These are phyloP conservation scores for Festucalex cinctus DNA, from an alignment of 2,113 vertebrate species.

Conservation along the genomic window DNA sequence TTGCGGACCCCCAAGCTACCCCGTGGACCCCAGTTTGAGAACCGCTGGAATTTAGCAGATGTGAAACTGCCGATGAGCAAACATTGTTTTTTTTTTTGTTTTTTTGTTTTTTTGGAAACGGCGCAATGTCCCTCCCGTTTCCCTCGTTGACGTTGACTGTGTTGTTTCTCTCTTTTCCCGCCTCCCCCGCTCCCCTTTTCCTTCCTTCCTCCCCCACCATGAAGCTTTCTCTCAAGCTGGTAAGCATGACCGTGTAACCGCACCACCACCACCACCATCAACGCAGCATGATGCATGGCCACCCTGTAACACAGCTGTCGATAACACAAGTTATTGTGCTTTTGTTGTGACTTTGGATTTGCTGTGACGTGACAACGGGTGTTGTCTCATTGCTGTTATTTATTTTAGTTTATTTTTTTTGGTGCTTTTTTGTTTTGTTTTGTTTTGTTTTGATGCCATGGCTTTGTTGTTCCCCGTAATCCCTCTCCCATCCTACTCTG, in stretches of 20 bases:
- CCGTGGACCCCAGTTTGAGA: background rate
- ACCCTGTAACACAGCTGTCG: slow-evolving; percentile 60
- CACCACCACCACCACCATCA: slow-evolving; percentile 30
- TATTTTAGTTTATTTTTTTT: slow-evolving; percentile 55
- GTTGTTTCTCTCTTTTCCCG: slow-evolving; percentile 63
- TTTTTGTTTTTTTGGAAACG: slow-evolving; percentile 9
- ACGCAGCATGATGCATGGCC: slow-evolving; percentile 68
- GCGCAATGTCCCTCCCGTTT: slow-evolving; percentile 16
- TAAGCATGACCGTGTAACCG: slow-evolving; percentile 84
- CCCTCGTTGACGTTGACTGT: slow-evolving; percentile 57
- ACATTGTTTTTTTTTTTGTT: background rate
- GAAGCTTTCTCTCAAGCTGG: slow-evolving; percentile 99
- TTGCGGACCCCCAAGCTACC: background rate
- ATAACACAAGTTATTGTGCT: slow-evolving; percentile 35
- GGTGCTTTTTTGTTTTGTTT: slow-evolving; percentile 57
- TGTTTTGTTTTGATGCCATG: slow-evolving; percentile 51
- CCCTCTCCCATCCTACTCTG: slow-evolving; percentile 24
- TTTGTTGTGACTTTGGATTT: slow-evolving; percentile 16
- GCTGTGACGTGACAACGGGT: slow-evolving; percentile 48
- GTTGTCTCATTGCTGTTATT: slow-evolving; percentile 59
- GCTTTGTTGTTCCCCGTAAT: slow-evolving; percentile 36
- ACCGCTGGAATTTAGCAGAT: slow-evolving; percentile 18
- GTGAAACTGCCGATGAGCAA: slow-evolving; percentile 5
- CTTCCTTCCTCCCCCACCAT: slow-evolving; percentile 65
- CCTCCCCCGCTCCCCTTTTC: slow-evolving; percentile 31